These are phyloP conservation scores for Lipotes vexillifer DNA, from an alignment of 2,113 vertebrate species.

Conservation along the genomic window DNA sequence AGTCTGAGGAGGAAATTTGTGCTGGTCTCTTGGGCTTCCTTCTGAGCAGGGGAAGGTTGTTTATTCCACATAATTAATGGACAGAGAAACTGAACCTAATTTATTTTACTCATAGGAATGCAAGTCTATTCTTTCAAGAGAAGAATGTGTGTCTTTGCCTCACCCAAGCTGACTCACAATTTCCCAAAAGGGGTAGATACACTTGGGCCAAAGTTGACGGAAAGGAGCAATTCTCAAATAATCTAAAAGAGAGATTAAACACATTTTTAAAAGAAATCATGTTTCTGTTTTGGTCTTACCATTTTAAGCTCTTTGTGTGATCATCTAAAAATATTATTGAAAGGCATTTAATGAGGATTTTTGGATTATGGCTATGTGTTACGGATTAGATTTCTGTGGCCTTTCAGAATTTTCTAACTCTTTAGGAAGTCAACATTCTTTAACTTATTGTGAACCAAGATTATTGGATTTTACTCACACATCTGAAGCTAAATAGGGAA, in stretches of 20 bases:
- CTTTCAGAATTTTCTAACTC: constrained; percentile 25
- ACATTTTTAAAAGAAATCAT: neutral
- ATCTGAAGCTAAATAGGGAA: neutral
- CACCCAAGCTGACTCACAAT: constrained; percentile 46
- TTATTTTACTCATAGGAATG: constrained; percentile 66
- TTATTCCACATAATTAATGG: constrained; percentile 69
- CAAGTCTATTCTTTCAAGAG: constrained; percentile 50
- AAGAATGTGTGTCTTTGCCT: constrained; percentile 67
- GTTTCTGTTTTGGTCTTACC: neutral
- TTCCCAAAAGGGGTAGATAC: constrained; percentile 33
- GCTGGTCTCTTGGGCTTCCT: constrained; percentile 39
- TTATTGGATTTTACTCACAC: neutral
- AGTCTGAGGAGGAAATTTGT: constrained; percentile 53
- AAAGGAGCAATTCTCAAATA: neutral
- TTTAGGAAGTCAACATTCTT: neutral
- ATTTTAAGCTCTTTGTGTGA: neutral
- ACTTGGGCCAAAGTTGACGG: neutral
- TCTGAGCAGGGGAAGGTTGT: constrained; percentile 44
- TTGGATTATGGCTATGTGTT: neutral
- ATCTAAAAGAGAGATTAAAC: neutral
- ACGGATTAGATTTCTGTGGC: neutral
- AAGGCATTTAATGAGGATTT: neutral
- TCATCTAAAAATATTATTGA: neutral
- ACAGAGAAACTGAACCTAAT: constrained; percentile 59
- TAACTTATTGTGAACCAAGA: constrained; percentile 1